Percentiles rank a stretch among this genome's conserved stretches.
phyloP scores from a whole-genome alignment of 2,113 vertebrate genomes.

The Turnix velox region DNA sequence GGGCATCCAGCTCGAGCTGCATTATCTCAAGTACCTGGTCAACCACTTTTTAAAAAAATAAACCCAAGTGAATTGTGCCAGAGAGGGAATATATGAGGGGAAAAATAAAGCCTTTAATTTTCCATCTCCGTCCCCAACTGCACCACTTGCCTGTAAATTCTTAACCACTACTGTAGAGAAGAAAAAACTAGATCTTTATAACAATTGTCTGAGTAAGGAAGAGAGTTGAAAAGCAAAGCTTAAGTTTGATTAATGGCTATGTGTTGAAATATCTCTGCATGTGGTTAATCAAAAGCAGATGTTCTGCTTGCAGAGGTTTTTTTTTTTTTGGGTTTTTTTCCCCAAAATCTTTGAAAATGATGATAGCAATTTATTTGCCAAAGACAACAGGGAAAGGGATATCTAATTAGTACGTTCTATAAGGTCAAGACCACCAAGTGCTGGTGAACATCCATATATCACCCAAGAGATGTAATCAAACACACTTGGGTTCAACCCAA shows the following conservation, averaged over 20 bases:
- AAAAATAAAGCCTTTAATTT: neutral
- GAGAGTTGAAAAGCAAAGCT: neutral
- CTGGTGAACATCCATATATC: neutral
- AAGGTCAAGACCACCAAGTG: neutral
- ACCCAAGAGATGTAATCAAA: neutral
- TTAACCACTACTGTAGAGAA: neutral
- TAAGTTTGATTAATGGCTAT: neutral
- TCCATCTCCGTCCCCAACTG: neutral
- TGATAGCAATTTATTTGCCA: neutral
- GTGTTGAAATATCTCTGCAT: neutral
- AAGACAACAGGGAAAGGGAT: neutral
- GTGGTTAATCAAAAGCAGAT: slow-evolving; percentile 46
- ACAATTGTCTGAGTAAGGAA: neutral
- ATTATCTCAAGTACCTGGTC: neutral
- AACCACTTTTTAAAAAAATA: neutral
- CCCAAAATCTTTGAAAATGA: neutral
- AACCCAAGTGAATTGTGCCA: neutral
- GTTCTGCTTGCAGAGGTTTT: neutral
- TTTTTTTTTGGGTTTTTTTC: too few species aligned
- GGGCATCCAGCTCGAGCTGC: neutral
- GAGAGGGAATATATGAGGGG: neutral
- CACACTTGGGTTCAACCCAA: fast-evolving
- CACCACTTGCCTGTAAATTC: fast-evolving
- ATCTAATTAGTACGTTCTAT: neutral
- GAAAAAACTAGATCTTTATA: neutral